Evolutionary conservation across 64 coral and sea anemone species (phyloP), one percentile per base, ranked within the genome.

Genomic region (Montipora cactus): DNA sequence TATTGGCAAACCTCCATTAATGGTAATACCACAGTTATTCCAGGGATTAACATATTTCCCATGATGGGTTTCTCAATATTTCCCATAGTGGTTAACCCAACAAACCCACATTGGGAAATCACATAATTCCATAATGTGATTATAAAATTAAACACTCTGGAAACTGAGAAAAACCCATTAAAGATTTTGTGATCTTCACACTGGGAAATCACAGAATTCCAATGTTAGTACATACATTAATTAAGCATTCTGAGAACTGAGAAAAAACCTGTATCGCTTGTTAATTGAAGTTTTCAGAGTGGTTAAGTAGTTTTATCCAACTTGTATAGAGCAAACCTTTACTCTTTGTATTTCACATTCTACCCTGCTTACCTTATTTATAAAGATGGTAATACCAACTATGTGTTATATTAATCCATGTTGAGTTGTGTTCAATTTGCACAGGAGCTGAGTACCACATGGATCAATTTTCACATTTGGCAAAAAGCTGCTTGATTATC

Each of bases 21-120:
- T 80, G 78, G 49, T 80, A 80, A 20, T 80, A 5, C 5, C 50
- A 80, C n/a, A 80, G 50, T 80, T 57, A 80, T 80, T 21, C 49
- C 5, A n/a, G 78, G 78, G 4, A 55, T 80, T 80, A 7, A 57
- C 3, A 80, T 16, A 80, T 21, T 57, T 80, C n/a, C 78, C 76
- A 55, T 57, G 16, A 80, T 55, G 78, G 50, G 2, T 80, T 80
- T 80, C 50, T 80, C 50, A 55, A 19, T 80, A 50, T 28, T 68
- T 74, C 70, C 4, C 70, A 80, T 80, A 21, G 18, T 55, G 78
- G 48, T 80, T 80, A 57, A 80, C 5, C 50, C 18, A 8, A 11
- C 7, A 21, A 57, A 80, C 50, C 78, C 49, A 80, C 49, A 57
- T n/a, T 80, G 78, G 78, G 19, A 80, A 80, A 80, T 80, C 49